Conservation (phyloP, 2,113 vertebrate genomes). For the Oryzias melastigma region DNA sequence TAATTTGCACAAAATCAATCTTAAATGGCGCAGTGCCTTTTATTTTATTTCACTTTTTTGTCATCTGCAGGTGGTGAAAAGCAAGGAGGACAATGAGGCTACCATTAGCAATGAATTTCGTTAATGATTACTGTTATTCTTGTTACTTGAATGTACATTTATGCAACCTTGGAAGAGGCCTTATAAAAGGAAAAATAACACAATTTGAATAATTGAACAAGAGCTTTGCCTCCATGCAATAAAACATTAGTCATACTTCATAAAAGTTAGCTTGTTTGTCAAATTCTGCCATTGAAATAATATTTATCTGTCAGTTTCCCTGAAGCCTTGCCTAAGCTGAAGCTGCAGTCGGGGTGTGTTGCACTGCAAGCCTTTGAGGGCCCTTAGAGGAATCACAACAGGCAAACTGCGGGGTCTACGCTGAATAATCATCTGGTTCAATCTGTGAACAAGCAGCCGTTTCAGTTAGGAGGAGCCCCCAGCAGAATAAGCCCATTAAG, state of each 20-base stretch:
- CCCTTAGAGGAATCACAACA: constrained; percentile 58
- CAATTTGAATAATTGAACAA: constrained; percentile 9
- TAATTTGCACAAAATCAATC: constrained; percentile 37
- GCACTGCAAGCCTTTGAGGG: constrained; percentile 44
- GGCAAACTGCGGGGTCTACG: constrained; percentile 28
- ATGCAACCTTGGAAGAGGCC: background rate
- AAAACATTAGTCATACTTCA: constrained; percentile 46
- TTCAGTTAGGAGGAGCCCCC: constrained; percentile 23
- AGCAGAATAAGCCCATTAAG: constrained; percentile 53
- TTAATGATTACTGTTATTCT: constrained; percentile 17
- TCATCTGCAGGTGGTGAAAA: constrained; percentile 18
- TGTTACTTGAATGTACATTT: constrained; percentile 3
- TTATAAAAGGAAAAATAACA: background rate
- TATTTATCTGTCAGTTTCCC: constrained; percentile 60
- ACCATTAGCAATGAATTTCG: constrained; percentile 19
- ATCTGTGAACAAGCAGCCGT: constrained; percentile 53
- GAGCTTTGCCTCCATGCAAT: constrained; percentile 28
- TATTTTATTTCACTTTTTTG: constrained; percentile 15
- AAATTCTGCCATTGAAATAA: constrained; percentile 51
- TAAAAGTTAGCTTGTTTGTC: constrained; percentile 50
- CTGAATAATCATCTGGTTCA: constrained; percentile 58
- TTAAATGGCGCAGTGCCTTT: constrained; percentile 22
- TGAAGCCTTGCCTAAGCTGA: constrained; percentile 48
- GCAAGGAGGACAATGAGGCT: background rate
- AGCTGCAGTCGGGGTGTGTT: constrained; percentile 46